Percentiles rank a stretch among this genome's conserved stretches.
phyloP scores from a whole-genome alignment of 2,797 vertebrate genomes.

The Rhinatrema bivittatum region DNA sequence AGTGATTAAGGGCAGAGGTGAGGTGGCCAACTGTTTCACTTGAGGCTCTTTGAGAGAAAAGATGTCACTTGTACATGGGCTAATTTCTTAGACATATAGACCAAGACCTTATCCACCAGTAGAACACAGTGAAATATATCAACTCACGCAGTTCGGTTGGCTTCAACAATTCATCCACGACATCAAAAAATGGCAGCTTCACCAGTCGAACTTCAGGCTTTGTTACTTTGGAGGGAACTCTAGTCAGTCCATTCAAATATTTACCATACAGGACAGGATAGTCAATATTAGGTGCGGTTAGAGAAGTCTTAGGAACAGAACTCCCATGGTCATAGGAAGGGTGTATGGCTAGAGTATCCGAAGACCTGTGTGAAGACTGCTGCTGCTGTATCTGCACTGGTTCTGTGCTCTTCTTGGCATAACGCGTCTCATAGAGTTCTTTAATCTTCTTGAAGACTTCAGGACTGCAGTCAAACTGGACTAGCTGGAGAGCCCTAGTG shows the following conservation, averaged over 20 bases:
- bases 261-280: slow-evolving; percentile 72
- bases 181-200: slow-evolving; percentile 90
- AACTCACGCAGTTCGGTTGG: slow-evolving; percentile 89
- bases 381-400: slow-evolving; percentile 34
- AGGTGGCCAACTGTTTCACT: too few relatives aligned
- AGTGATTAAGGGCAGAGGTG: too few relatives aligned
- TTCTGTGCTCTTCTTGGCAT: slow-evolving; percentile 80
- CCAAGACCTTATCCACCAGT: too few relatives aligned
- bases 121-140: too few relatives aligned
- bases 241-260: slow-evolving; percentile 89
- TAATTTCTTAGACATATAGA: too few relatives aligned
- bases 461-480: slow-evolving; percentile 94
- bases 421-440: slow-evolving; percentile 93
- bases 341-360: slow-evolving; percentile 47
- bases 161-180: slow-evolving; percentile 84
- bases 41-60: too few relatives aligned
- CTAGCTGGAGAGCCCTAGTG: slow-evolving; percentile 84
- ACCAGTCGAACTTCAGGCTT: slow-evolving; percentile 80
- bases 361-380: slow-evolving; percentile 35
- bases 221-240: slow-evolving; percentile 60
- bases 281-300: slow-evolving; percentile 49
- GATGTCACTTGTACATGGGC: too few relatives aligned
- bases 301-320: slow-evolving; percentile 42
- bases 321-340: slow-evolving; percentile 43
- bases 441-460: slow-evolving; percentile 96